Evolutionary conservation across 53 echinoderm and acorn worm species (phyloP).

Genomic region (Paracentrotus lividus): DNA sequence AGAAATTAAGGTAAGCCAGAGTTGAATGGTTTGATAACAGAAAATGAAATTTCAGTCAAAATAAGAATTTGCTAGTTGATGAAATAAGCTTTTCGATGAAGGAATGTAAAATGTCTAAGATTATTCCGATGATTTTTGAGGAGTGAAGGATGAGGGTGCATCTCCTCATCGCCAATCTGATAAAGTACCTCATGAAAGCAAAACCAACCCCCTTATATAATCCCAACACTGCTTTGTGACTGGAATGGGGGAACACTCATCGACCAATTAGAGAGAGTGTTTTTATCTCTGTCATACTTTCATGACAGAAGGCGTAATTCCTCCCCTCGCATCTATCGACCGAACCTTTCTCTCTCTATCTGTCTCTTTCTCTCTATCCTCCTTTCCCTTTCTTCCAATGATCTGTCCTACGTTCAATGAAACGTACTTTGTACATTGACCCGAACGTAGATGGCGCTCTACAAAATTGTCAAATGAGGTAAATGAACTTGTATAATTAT

Average conservation of each 20-base stretch:
- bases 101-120: not conserved
- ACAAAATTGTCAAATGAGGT: too few species aligned
- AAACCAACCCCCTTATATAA: conserved; percentile 30
- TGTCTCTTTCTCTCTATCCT: not conserved
- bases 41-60: not conserved
- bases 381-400: not conserved
- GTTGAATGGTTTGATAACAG: not conserved
- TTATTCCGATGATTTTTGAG: conserved; percentile 4
- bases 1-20: not conserved
- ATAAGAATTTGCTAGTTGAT: not conserved
- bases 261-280: conserved; percentile 45
- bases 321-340: conserved; percentile 25
- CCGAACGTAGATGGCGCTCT: conserved; percentile 47
- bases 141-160: not conserved
- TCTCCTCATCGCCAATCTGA: not conserved
- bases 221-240: conserved; percentile 28
- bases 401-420: not conserved
- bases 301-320: conserved; percentile 31
- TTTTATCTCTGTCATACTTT: not conserved
- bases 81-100: not conserved
- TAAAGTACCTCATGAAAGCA: not conserved
- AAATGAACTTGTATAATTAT: too few species aligned
- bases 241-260: not conserved
- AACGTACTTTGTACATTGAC: conserved; percentile 30
- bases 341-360: not conserved